Evolutionary conservation across 2,113 vertebrate genomes (phyloP), one percentile per base, ranked within the genome.

Genomic region (Urocitellus parryii): DNA sequence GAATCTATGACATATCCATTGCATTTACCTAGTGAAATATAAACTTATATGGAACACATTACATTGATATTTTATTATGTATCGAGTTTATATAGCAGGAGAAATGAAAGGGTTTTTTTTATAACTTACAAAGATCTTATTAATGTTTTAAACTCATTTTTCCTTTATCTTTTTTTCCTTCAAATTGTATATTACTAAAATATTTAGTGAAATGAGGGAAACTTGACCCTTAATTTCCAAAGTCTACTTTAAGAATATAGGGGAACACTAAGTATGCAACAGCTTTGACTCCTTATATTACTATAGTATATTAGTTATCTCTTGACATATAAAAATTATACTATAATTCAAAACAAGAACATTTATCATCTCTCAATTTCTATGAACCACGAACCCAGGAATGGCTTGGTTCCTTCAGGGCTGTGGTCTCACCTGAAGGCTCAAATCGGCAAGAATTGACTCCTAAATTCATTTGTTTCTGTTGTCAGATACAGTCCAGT

Each of bases 181-280:
- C n/a, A 10, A 81, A 82, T 58, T 87, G 5, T 53, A 0, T 82
- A 58, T 85, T 86, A 13, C 63, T 90, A 45, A 94, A 83, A 68
- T 94, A 34, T 90, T 94, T 90, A 56, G 16, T 72, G 24, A 70
- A 95, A 94, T 92, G 45, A 88, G 92, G 12, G 45, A 90, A 78
- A n/a, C 4, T 77, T 63, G 42, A 58, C 25, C 42, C 4, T 34
- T 58, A n/a, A 53, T 97, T 94, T 90, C 34, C 32, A 61, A 86
- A 76, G 25, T 78, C 5, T 45, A 17, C 29, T 70, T 20, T 48
- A 82, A 92, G 24, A 51, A 73, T 73, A 29, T n/a, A 74, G 42
- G 27, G 25, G 24, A 92, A 84, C 5, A 87, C 20, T 63, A 32
- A 4, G 4, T 87, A 37, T 2, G 5, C 18, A 85, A 37, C 2